Base-by-base conservation (phyloP, 2,888 invertebrate genomes). In the Dryococelus australis region DNA sequence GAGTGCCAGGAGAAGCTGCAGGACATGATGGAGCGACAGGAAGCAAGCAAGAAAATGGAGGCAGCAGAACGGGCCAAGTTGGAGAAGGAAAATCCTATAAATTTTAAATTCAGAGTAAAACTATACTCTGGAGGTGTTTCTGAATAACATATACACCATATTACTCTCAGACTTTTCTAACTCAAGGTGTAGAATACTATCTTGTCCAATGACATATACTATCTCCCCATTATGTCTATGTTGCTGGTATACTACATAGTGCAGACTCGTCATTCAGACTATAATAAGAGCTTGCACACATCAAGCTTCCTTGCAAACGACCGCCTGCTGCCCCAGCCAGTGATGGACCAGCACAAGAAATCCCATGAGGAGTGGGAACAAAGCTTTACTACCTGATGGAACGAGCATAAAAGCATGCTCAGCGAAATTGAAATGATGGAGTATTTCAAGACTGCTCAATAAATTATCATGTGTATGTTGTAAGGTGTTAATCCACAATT, bases 91-190 rank as follows among this genome's bases (percentile, higher is more conserved):
- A 97, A 97, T 91, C 99, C 99, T 85, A 94, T 99, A 90, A 98
- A 99, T 94, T 99, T 99, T 95, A 98, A 99, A 93, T 99, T 99
- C 95, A 97, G 99, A 91, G 99, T 99, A 93, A 99, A 99, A 95
- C 99, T 99, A 95, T 99, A 98, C 94, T 99, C 99, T 5, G 99
- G 99, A 93, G 99, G 99, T 94, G 99, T 99, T 79, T 97, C 98
- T 85, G 99, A 99, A 93, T 99, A 99, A 94, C 95, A 99, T 90
- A 99, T 99, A 91, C 99, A 99, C 93, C 99, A 99, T 93, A 99
- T 99, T 92, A 99, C 99, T 90, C 95, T 99, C 93, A 96, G 98
- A 91, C 94, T 98, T 89, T 98, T 98, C 94, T 98, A 98, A 93
- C 95, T 97, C 90, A 94, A 98, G 97, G 98, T 99, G 90, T 99